Conservation (phyloP, 2,113 vertebrate genomes). For the Paedocypris sp. region DNA sequence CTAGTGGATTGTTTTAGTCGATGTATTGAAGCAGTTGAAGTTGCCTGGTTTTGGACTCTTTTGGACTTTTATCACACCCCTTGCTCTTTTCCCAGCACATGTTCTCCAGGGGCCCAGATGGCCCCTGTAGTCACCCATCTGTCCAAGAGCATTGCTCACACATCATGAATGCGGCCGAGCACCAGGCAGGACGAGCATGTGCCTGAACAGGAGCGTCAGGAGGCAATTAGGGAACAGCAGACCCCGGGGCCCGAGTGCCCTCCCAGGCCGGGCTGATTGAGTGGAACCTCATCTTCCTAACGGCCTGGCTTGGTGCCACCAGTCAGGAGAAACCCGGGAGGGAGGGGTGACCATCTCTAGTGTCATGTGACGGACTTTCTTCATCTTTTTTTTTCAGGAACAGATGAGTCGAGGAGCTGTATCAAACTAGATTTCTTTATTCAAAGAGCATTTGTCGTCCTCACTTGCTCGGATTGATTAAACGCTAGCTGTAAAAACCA, state of each 20-base stretch:
- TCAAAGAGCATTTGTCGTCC: slow-evolving; percentile 40
- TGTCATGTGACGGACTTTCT: too few relatives aligned
- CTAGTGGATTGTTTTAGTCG: too few relatives aligned
- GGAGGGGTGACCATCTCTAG: too few relatives aligned
- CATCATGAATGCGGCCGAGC: slow-evolving; percentile 33
- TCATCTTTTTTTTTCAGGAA: slow-evolving; percentile 30
- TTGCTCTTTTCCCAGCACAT: slow-evolving; percentile 30
- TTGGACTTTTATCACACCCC: background rate
- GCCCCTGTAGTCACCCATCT: slow-evolving; percentile 51
- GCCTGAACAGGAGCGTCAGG: slow-evolving; percentile 46
- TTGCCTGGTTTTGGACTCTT: too few relatives aligned
- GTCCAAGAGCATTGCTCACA: slow-evolving; percentile 51
- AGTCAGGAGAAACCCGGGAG: slow-evolving; percentile 34
- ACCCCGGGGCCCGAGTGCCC: slow-evolving; percentile 29
- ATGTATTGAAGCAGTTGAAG: too few relatives aligned
- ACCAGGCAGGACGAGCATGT: slow-evolving; percentile 55
- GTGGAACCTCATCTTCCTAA: slow-evolving; percentile 72
- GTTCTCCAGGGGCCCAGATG: slow-evolving; percentile 2
- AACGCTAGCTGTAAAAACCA: slow-evolving; percentile 32
- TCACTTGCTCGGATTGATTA: slow-evolving; percentile 25
- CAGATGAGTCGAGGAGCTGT: slow-evolving; percentile 34
- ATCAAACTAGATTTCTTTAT: slow-evolving; percentile 61
- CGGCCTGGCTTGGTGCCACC: slow-evolving; percentile 61
- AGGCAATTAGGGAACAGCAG: slow-evolving; percentile 55
- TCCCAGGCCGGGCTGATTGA: slow-evolving; percentile 63